Evolutionary conservation across 2,113 vertebrate genomes (phyloP), one percentile per base, ranked within the genome.

Genomic region (Trogon surrucura): DNA sequence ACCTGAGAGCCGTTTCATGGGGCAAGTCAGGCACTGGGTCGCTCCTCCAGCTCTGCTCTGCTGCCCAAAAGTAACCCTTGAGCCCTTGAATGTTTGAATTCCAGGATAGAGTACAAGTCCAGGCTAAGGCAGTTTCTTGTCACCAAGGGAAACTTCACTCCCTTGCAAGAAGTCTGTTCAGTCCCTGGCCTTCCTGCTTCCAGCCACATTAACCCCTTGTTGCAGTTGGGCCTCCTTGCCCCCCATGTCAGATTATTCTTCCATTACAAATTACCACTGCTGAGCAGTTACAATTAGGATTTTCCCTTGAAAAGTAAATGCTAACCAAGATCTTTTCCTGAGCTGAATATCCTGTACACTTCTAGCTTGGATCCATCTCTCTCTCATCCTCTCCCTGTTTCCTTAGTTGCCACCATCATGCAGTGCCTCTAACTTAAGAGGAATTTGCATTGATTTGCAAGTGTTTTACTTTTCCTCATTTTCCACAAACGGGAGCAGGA

Each of bases 401-500:
- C 45, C 41, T 6, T 15, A 53, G 18, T 47, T 36, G 25, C 26
- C 69, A 66, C 22, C 32, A 65, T 48, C 8, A 6, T 70, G 20
- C 30, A 32, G 36, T 32, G 21, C 25, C 21, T 75, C 50, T 62
- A 89, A 58, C 27, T 44, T 56, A 70, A 73, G 1, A 67, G 29
- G 50, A 77, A 91, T 82, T 75, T 65, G 27, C 53, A 57, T 21
- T 50, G 26, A 65, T 62, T 80, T 41, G 57, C 29, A 61, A 51
- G 53, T 45, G 17, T 30, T 72, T 94, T 78, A 80, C 25, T 77
- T 93, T 73, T 90, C 79, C 60, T 15, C 14, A 34, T 91, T 61
- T 90, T 95, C 82, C 64, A 80, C 57, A 89, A 85, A 48, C 7
- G 82, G 80, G 38, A 86, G 38, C 12, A 29, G 9, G 62, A 19